phyloP scores from a whole-genome alignment of 2,888 invertebrate species.

The Bursaphelenchus okinawaensis region DNA sequence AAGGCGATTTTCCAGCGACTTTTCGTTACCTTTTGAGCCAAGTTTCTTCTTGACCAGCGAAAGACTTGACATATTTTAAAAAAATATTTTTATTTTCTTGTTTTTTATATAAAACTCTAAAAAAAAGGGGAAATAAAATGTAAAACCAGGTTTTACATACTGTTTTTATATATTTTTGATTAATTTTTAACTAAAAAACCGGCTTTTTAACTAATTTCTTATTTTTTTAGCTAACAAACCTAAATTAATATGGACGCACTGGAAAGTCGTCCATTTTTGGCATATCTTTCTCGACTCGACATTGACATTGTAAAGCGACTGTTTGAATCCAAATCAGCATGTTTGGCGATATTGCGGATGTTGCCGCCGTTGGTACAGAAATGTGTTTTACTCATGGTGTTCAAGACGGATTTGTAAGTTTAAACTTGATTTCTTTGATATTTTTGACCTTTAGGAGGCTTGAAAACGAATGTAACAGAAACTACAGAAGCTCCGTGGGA shows the following conservation, averaged over 20 bases:
- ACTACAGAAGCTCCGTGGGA: conserved; percentile 1
- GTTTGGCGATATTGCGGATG: conserved; percentile 45
- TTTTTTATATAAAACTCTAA: neutral
- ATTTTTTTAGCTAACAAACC: neutral
- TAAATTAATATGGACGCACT: neutral
- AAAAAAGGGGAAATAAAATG: too few relatives aligned
- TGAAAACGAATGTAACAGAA: conserved; percentile 1
- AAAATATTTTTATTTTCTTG: neutral
- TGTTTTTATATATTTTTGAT: neutral
- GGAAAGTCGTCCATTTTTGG: conserved; percentile 38
- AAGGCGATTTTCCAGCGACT: too few relatives aligned
- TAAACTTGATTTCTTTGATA: too few relatives aligned
- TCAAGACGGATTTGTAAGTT: conserved; percentile 26
- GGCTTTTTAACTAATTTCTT: neutral
- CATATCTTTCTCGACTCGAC: conserved; percentile 33
- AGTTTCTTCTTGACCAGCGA: neutral
- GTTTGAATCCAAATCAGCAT: conserved; percentile 33
- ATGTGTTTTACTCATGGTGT: conserved; percentile 37
- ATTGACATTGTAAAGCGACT: conserved; percentile 26
- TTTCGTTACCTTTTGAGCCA: too few relatives aligned
- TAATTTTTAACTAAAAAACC: neutral
- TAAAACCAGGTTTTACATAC: too few relatives aligned
- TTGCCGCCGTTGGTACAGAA: conserved; percentile 42
- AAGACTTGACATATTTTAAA: neutral
- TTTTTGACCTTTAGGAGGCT: conserved; percentile 23